phyloP scores from a whole-genome alignment of 2,113 vertebrate species.

The Catharus bicknelli region DNA sequence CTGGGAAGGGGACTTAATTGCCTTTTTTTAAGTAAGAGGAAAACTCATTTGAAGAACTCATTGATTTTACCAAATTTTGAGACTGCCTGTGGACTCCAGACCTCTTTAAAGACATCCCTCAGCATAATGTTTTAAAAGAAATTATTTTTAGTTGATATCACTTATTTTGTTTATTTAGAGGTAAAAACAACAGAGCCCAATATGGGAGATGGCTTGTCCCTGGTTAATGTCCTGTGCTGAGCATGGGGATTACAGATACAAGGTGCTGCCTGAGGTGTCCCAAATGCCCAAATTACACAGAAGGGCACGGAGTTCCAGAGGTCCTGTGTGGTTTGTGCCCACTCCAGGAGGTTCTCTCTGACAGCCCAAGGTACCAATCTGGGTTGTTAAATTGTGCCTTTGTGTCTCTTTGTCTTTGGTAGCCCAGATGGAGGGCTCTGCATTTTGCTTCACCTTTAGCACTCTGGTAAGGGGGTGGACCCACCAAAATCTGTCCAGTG shows the following conservation, averaged over 20 bases:
- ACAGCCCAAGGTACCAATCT: background rate
- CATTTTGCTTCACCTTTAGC: background rate
- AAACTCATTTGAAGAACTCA: background rate
- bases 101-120: background rate
- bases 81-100: background rate
- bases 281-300: background rate
- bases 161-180: background rate
- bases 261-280: background rate
- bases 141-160: background rate
- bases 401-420: background rate
- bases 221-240: background rate
- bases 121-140: background rate
- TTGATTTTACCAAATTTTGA: background rate
- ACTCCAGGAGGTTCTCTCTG: background rate
- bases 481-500: background rate
- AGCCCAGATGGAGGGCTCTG: background rate
- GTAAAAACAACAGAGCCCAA: background rate
- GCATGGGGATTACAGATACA: background rate
- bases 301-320: fast-evolving
- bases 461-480: background rate
- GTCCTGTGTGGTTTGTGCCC: background rate
- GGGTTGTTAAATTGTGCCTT: background rate
- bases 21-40: background rate
- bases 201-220: background rate
- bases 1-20: background rate